A percentile compares a stretch with the other conserved stretches of the same genome.
Evolutionary conservation across 2,888 invertebrate species (phyloP).

Genomic region (Apeira syringaria): DNA sequence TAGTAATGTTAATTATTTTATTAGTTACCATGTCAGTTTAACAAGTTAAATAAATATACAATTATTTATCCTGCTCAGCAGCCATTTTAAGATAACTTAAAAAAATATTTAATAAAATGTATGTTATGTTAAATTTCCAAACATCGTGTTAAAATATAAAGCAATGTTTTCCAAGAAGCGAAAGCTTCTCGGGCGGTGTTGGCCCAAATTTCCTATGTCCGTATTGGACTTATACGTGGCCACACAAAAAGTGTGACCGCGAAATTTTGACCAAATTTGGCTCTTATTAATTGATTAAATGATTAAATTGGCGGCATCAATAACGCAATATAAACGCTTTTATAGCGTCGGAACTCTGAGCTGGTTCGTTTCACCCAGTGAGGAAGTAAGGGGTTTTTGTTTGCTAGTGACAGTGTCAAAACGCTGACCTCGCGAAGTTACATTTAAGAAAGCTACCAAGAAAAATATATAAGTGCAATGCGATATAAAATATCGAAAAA

Average conservation of each 20-base stretch:
- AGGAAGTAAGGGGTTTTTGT: conserved; percentile 3
- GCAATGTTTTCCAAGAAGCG: conserved; percentile 33
- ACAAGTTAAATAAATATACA: too few relatives aligned
- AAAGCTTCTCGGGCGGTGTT: conserved; percentile 33
- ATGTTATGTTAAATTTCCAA: conserved; percentile 6
- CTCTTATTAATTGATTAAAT: conserved; percentile 32
- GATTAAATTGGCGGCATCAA: conserved; percentile 29
- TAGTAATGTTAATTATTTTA: too few relatives aligned
- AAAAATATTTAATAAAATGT: conserved; percentile 16
- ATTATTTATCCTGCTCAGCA: conserved; percentile 18
- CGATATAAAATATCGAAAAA: too few relatives aligned
- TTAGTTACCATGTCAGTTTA: too few relatives aligned
- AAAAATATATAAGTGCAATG: too few relatives aligned
- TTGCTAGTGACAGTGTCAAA: neutral
- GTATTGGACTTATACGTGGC: conserved; percentile 31
- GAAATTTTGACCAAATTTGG: conserved; percentile 24
- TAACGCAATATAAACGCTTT: conserved; percentile 23
- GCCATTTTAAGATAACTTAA: conserved; percentile 10
- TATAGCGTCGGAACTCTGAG: conserved; percentile 17
- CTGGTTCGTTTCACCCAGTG: conserved; percentile 11
- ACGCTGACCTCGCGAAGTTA: too few relatives aligned
- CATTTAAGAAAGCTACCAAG: too few relatives aligned
- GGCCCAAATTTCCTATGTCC: conserved; percentile 40
- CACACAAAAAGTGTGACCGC: conserved; percentile 24
- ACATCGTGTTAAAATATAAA: conserved; percentile 26